Conservation (phyloP, 2,797 vertebrate genomes). For the Pteropus rufus region DNA sequence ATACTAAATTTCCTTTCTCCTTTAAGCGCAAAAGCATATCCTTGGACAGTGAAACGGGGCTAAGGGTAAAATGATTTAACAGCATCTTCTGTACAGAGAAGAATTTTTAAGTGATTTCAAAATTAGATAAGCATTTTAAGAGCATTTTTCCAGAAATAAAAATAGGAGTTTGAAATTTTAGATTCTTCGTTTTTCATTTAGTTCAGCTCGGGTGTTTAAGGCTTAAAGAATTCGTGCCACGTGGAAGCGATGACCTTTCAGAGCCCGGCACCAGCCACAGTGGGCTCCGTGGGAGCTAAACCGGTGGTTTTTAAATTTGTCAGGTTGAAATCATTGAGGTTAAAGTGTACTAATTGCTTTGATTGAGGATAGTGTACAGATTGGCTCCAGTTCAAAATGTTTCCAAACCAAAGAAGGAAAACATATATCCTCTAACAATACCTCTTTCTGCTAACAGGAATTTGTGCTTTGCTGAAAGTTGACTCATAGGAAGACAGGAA, state of each 20-base stretch:
- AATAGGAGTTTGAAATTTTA: not conserved
- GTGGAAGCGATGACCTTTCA: not conserved
- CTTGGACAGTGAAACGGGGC: not conserved
- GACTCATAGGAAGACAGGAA: constrained; percentile 63
- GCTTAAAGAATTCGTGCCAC: not conserved
- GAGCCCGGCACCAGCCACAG: not conserved
- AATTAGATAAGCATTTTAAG: not conserved
- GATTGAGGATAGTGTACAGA: constrained; percentile 48
- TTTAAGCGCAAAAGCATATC: not conserved
- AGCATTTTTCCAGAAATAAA: not conserved
- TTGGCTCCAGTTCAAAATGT: constrained; percentile 44
- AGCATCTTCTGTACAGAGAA: not conserved
- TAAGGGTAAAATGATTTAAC: not conserved
- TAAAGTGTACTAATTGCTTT: constrained; percentile 42
- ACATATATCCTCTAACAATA: constrained; percentile 44
- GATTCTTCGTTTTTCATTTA: not conserved
- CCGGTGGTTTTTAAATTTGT: not conserved
- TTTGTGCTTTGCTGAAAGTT: constrained; percentile 48
- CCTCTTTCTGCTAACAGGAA: constrained; percentile 65
- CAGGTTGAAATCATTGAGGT: not conserved
- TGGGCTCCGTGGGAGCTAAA: not conserved
- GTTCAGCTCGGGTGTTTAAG: not conserved
- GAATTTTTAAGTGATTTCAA: not conserved
- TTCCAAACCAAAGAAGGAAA: constrained; percentile 57
- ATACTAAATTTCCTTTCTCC: not conserved